Evolutionary conservation across 1,140 invertebrate genomes (phyloP), one percentile per base, ranked within the genome.

Genomic region (honey bee (Apis mellifera)): DNA sequence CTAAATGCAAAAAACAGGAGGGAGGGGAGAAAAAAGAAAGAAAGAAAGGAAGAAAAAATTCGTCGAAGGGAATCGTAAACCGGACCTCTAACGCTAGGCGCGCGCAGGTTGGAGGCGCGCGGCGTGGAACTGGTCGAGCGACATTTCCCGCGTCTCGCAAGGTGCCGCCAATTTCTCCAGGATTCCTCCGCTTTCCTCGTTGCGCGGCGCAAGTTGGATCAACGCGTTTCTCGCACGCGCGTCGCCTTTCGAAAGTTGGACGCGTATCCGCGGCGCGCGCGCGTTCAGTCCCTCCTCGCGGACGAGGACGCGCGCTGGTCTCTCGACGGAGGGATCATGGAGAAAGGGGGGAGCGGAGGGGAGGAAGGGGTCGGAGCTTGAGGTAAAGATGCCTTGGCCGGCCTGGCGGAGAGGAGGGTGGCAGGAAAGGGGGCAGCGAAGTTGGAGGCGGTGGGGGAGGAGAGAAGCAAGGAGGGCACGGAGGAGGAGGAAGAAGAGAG

Each of bases 61-160:
- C 48, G 73, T 32, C 66, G 76, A 73, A 73, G 73, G 73, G 70
- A n/a, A 70, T 73, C 80, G 76, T 59, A 83, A 85, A 85, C 84
- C 84, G 83, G 84, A 85, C 83, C 74, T 68, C 68, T 59, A 15
- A 48, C n/a, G 69, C 42, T 68, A 55, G 42, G 68, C 48, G 21
- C 48, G 13, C 15, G 48, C n/a, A 52, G n/a, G 68, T n/a, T 19
- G 48, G 9, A 52, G n/a, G 48, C n/a, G 42, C 65, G 48, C 13
- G 55, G 55, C 76, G 52, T 8, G 73, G 82, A 89, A 89, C 84
- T 86, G 84, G 83, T 88, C 84, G 69, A 82, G 81, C 87, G 87
- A 89, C 86, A 89, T 89, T 86, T 89, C 82, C 84, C 87, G 89
- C 84, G 84, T 79, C 70, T 82, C 84, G 85, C 85, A 83, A 84